Base-by-base conservation (phyloP, 1,140 invertebrate genomes). In the Papilio machaon region DNA sequence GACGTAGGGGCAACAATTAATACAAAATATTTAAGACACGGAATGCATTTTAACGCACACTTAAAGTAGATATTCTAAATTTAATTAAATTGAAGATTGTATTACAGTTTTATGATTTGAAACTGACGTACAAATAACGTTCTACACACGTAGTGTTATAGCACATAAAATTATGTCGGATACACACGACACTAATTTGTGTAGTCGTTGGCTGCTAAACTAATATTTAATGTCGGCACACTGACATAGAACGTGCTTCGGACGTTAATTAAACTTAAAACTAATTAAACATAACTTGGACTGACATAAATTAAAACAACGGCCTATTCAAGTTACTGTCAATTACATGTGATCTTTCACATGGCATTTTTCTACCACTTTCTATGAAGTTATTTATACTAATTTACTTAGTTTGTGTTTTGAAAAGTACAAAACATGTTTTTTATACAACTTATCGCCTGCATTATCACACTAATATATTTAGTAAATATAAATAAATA, bases 151-250 rank as follows among this genome's bases (percentile, higher is more conserved):
- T 52, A 52, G 10, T 15, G n/a, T 58, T 58, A 2, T 9, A 6
- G n/a, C 7, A 60, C 58, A 60, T 58, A 19, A 7, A 58, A 58
- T 19, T 58, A 58, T 64, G 10, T 64, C 60, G 23, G 19, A 30
- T 8, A 23, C 19, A 64, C 10, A 23, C 30, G n/a, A 64, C 60
- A 64, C 60, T 30, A 64, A 64, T 30, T 23, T 30, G 1, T 64
- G 60, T 64, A 19, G 19, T 60, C 7, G 58, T 7, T 64, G 60
- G 10, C 8, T 19, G 58, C 60, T 64, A 64, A 64, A 64, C 60
- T 64, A 64, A 64, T 64, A 64, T 64, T 64, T 64, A 64, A 64
- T 64, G 19, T 19, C 60, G 60, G 60, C 60, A 30, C 60, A 64
- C 60, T 64, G 60, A 64, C 60, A 64, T 30, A 64, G 60, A 64